phyloP scores from a whole-genome alignment of 2,888 invertebrate genomes.

The Lamproptera curius region DNA sequence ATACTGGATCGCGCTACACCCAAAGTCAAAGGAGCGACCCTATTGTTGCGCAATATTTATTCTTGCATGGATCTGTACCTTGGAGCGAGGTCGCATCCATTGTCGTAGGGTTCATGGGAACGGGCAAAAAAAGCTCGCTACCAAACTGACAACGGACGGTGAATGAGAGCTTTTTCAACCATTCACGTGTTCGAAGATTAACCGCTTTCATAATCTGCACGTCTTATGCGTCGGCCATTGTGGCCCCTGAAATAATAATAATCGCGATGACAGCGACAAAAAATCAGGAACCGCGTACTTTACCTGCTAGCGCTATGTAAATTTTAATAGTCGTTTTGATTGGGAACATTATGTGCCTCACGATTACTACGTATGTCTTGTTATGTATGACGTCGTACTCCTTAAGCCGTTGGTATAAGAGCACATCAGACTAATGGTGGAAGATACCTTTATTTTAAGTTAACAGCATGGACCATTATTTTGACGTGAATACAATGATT shows the following conservation, averaged over 20 bases:
- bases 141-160: slow-evolving; percentile 57
- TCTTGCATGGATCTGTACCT: slow-evolving; percentile 70
- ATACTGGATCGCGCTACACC: slow-evolving; percentile 24
- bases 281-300: slow-evolving; percentile 5
- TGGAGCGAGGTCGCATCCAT: slow-evolving; percentile 64
- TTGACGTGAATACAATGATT: too few relatives aligned
- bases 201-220: slow-evolving; percentile 56
- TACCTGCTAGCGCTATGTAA: slow-evolving; percentile 6
- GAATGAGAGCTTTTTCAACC: slow-evolving; percentile 72
- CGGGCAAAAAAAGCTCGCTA: slow-evolving; percentile 69
- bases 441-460: too few relatives aligned
- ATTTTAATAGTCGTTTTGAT: neutral
- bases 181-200: slow-evolving; percentile 71
- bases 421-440: too few relatives aligned
- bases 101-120: slow-evolving; percentile 76
- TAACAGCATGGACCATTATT: too few relatives aligned
- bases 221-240: slow-evolving; percentile 45
- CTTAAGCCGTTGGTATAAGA: too few relatives aligned
- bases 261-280: slow-evolving; percentile 16
- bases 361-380: neutral
- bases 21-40: slow-evolving; percentile 74
- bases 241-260: slow-evolving; percentile 17
- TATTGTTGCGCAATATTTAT: slow-evolving; percentile 75
- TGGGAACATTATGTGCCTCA: neutral
- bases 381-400: too few relatives aligned